Base-by-base conservation (phyloP, 2,797 vertebrate species). In the Syncerus caffer region DNA sequence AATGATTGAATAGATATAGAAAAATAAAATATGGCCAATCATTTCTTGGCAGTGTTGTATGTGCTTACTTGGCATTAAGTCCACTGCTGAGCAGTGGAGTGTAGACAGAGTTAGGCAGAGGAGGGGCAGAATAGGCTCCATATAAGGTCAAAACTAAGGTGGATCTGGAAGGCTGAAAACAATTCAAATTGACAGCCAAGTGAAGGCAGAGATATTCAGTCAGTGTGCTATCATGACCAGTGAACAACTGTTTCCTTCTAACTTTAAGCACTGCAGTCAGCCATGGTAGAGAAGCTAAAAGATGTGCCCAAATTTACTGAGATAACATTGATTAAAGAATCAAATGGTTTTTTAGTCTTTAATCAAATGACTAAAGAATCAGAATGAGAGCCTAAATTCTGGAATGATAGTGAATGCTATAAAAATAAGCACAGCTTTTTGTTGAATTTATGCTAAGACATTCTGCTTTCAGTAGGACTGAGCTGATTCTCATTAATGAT, bases 211-310 rank as follows among this genome's bases (percentile, higher is more conserved):
- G 21, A 8, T 45, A 15, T 60, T 16, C 14, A 57, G 53, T 29
- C 15, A 47, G 4, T 9, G 0, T 45, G 27, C 3, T 53, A 4
- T 42, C 14, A 10, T 1, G 11, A 0, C 23, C 13, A 27, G 15
- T 1, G 17, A 11, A 67, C 0, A 23, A 29, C 4, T 83, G 16
- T 58, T n/a, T 67, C 38, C 14, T 94, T 82, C 47, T 93, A 58
- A 47, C 3, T 60, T 19, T 57, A 80, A 29, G 14, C 21, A 80
- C 17, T 45, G 7, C 10, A 50, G 29, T 38, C 27, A 50, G 34
- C 7, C 60, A n/a, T 17, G 10, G 15, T 8, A 93, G 29, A 95
- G 17, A 85, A 82, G 47, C 14, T 67, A 45, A 93, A 38, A 62
- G 17, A 50, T 3, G 21, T 16, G 0, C 29, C 14, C 21, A 29